These are phyloP conservation scores for Heterochromis multidens DNA, from an alignment of 2,113 vertebrate species.

Conservation along the genomic window DNA sequence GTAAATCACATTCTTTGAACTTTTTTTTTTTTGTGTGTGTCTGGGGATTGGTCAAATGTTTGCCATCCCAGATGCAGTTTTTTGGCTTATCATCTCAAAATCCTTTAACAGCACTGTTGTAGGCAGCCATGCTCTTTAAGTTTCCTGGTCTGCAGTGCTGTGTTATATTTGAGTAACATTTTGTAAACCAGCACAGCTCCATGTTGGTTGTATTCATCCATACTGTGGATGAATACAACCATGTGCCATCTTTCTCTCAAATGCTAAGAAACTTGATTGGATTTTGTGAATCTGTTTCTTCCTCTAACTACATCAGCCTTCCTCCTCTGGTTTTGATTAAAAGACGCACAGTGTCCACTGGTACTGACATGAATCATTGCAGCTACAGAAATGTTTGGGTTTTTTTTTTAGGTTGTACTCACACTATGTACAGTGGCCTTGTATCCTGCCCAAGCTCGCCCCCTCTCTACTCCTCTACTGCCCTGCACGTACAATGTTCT, in stretches of 20 bases:
- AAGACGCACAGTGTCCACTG: background rate
- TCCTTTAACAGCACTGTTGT: background rate
- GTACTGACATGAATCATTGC: background rate
- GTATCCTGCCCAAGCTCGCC: too few species aligned
- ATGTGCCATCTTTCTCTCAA: background rate
- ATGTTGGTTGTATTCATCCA: rapidly evolving
- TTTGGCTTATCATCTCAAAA: background rate
- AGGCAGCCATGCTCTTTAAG: background rate
- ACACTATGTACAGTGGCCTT: background rate
- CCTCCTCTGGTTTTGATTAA: background rate
- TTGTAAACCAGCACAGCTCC: background rate
- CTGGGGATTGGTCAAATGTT: background rate
- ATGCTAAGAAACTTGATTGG: background rate
- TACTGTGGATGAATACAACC: too few species aligned
- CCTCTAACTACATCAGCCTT: background rate
- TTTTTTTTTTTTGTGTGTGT: background rate
- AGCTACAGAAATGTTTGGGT: background rate
- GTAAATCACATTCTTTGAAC: background rate
- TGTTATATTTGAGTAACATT: background rate
- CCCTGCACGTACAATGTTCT: background rate
- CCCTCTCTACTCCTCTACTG: background rate
- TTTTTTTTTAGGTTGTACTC: background rate
- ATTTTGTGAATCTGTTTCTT: background rate
- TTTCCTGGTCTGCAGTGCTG: too few species aligned
- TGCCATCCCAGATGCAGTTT: too few species aligned